A percentile compares a stretch with the other conserved stretches of the same genome.
Evolutionary conservation across 2,888 invertebrate species (phyloP).

Genomic region (Microdon myrmicae): DNA sequence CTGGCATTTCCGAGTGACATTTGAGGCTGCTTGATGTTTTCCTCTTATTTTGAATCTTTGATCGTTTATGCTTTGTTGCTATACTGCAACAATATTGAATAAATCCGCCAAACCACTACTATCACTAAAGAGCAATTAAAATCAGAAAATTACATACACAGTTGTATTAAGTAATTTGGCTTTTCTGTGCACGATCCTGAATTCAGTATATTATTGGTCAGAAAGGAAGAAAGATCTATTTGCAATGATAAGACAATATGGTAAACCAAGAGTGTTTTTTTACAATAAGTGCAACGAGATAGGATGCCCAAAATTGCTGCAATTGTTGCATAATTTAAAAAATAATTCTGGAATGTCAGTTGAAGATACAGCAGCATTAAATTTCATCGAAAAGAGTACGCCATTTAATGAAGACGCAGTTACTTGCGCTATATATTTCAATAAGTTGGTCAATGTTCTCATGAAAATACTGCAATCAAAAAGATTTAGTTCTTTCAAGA

Average conservation of each 20-base stretch:
- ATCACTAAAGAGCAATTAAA: slow-evolving; percentile 58
- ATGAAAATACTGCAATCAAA: slow-evolving; percentile 43
- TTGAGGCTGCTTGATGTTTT: no score
- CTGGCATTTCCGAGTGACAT: no score
- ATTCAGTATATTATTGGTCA: slow-evolving; percentile 44
- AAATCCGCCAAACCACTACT: slow-evolving; percentile 55
- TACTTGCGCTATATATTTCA: slow-evolving; percentile 51
- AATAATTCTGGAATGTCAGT: slow-evolving; percentile 23
- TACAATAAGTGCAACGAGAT: slow-evolving; percentile 65
- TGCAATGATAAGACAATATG: slow-evolving; percentile 64
- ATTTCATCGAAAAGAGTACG: slow-evolving; percentile 36
- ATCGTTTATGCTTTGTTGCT: no score
- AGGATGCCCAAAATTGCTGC: slow-evolving; percentile 59
- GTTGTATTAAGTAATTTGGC: slow-evolving; percentile 53
- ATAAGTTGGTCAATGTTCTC: slow-evolving; percentile 37
- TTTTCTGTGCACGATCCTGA: slow-evolving; percentile 40
- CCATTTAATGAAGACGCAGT: slow-evolving; percentile 53
- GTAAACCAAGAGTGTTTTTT: slow-evolving; percentile 58
- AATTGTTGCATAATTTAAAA: slow-evolving; percentile 58
- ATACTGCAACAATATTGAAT: no score
- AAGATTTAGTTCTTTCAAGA: slow-evolving; percentile 53
- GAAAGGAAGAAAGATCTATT: slow-evolving; percentile 62
- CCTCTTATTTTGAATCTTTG: no score
- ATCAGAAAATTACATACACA: slow-evolving; percentile 53
- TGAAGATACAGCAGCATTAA: slow-evolving; percentile 21